phyloP scores from a whole-genome alignment of 2,888 invertebrate species.

The Chrysolina haemoptera region DNA sequence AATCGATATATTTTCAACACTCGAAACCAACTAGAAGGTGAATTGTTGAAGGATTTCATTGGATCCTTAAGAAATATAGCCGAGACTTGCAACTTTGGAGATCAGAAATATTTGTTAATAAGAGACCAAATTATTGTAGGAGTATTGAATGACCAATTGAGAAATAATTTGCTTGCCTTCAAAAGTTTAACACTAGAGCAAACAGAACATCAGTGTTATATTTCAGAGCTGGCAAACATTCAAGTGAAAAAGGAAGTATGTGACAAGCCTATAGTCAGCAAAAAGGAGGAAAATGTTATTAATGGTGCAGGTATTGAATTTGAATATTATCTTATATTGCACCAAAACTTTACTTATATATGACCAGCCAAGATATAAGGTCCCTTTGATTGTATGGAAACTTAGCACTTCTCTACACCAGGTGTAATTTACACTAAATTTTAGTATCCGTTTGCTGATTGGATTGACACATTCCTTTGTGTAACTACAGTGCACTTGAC shows the following conservation, averaged over 20 bases:
- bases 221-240: not conserved
- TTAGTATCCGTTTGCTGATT: too few relatives aligned
- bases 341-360: too few relatives aligned
- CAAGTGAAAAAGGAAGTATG: not conserved
- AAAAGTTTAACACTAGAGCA: slow-evolving; percentile 8
- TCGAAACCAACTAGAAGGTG: slow-evolving; percentile 28
- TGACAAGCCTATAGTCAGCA: not conserved
- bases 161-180: not conserved
- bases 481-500: too few relatives aligned
- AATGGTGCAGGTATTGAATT: not conserved
- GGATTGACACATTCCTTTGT: too few relatives aligned
- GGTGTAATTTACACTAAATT: too few relatives aligned
- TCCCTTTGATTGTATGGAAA: too few relatives aligned
- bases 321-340: not conserved
- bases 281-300: not conserved
- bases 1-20: slow-evolving; percentile 29
- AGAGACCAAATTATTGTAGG: slow-evolving; percentile 29
- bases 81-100: slow-evolving; percentile 24
- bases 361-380: too few relatives aligned
- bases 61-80: slow-evolving; percentile 7
- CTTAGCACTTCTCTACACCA: too few relatives aligned
- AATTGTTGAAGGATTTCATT: slow-evolving; percentile 20
- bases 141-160: not conserved
- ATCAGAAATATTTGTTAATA: slow-evolving; percentile 21
- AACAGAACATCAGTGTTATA: not conserved